Conservation (phyloP, 2,888 invertebrate genomes). For the Ryuthela nishihirai region DNA sequence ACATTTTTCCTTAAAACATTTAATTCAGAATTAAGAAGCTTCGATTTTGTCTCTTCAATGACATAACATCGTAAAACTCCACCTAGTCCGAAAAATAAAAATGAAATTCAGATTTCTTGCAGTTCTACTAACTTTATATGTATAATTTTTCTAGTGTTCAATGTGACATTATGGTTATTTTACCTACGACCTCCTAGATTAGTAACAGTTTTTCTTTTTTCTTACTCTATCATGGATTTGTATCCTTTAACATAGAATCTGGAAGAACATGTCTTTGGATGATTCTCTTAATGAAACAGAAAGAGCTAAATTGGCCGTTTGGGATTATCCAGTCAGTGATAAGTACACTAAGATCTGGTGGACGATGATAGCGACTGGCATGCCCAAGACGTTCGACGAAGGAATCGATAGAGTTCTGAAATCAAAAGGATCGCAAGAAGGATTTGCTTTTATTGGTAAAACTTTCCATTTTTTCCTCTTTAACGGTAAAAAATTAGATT, state of each 20-base stretch:
- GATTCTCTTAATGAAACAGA: slow-evolving; percentile 86
- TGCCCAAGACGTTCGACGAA: slow-evolving; percentile 73
- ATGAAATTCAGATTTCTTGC: too few relatives aligned
- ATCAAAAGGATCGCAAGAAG: slow-evolving; percentile 58
- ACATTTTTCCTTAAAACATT: too few relatives aligned
- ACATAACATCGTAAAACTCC: too few relatives aligned
- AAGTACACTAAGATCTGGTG: slow-evolving; percentile 99
- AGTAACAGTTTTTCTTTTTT: too few relatives aligned
- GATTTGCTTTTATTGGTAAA: slow-evolving; percentile 81
- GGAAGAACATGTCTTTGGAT: slow-evolving; percentile 97
- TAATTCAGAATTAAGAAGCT: too few relatives aligned
- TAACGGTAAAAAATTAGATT: too few relatives aligned
- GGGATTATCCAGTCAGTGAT: slow-evolving; percentile 98
- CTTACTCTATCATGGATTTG: not conserved
- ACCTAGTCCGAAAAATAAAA: too few relatives aligned
- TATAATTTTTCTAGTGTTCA: too few relatives aligned
- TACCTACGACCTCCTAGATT: too few relatives aligned
- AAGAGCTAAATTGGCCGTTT: slow-evolving; percentile 89
- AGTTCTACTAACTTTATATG: too few relatives aligned
- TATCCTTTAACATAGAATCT: slow-evolving; percentile 63
- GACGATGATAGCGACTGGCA: slow-evolving; percentile 79
- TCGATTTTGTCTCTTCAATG: too few relatives aligned
- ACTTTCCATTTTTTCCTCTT: not conserved
- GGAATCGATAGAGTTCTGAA: slow-evolving; percentile 67
- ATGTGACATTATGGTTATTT: too few relatives aligned